Conservation (phyloP, 2,888 invertebrate species). For the Lycia hirtaria region DNA sequence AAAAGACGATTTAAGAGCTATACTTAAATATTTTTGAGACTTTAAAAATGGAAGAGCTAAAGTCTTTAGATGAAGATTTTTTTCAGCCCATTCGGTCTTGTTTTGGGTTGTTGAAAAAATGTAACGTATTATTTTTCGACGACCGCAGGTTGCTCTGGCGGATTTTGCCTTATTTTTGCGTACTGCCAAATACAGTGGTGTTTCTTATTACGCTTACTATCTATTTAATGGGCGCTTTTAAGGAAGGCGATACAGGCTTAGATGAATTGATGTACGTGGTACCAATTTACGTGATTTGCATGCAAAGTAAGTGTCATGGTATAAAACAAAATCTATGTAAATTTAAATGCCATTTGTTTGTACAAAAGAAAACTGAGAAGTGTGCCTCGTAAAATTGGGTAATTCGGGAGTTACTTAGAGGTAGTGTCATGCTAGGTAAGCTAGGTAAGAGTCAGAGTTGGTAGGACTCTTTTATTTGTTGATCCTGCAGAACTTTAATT, state of each 20-base stretch:
- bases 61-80: constrained; percentile 43
- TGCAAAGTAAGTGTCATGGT: constrained; percentile 45
- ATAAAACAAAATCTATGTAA: neutral
- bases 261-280: constrained; percentile 45
- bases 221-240: constrained; percentile 38
- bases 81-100: constrained; percentile 37
- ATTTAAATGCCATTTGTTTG: too few species aligned
- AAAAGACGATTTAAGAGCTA: neutral
- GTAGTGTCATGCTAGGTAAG: too few species aligned
- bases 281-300: constrained; percentile 44
- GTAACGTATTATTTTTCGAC: constrained; percentile 41
- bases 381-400: too few species aligned
- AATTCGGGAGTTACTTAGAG: too few species aligned
- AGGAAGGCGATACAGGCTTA: constrained; percentile 36
- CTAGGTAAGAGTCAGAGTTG: too few species aligned
- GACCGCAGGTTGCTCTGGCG: constrained; percentile 23
- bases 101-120: constrained; percentile 40
- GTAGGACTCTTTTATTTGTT: too few species aligned
- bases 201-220: constrained; percentile 36
- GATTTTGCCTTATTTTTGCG: constrained; percentile 33
- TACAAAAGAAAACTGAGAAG: too few species aligned
- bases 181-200: constrained; percentile 30
- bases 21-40: neutral
- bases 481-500: too few species aligned
- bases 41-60: constrained; percentile 34